These are phyloP conservation scores for Synaphobranchus kaupii DNA, from an alignment of 2,797 vertebrate genomes.

Conservation along the genomic window DNA sequence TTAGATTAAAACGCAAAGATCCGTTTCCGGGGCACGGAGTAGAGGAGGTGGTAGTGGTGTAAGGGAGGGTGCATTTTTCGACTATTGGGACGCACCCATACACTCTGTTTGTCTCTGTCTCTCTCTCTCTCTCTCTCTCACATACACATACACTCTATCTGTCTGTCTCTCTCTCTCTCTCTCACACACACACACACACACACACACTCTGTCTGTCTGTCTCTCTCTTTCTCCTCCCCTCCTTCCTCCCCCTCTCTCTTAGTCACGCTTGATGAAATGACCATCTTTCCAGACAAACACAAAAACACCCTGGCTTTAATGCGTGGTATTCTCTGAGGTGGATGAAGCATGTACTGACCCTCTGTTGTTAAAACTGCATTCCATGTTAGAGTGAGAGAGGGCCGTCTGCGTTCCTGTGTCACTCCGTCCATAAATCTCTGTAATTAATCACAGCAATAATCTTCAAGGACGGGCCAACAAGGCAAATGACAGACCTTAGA, in stretches of 20 bases:
- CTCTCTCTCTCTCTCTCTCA: too few relatives aligned
- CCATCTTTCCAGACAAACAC: neutral
- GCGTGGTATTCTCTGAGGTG: neutral
- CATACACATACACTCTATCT: neutral
- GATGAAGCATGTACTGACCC: neutral
- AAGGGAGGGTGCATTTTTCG: too few relatives aligned
- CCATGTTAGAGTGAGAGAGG: neutral
- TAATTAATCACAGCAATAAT: conserved; percentile 27
- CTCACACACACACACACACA: neutral
- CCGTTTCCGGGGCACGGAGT: too few relatives aligned
- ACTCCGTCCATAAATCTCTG: conserved; percentile 23
- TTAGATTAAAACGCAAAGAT: too few relatives aligned
- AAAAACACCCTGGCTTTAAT: conserved; percentile 20
- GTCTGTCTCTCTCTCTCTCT: neutral
- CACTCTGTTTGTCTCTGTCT: neutral
- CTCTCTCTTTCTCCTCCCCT: neutral
- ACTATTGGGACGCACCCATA: too few relatives aligned
- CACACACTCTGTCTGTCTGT: neutral
- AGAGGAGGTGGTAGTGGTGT: too few relatives aligned
- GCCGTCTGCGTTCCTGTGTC: conserved; percentile 22
- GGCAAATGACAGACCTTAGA: neutral
- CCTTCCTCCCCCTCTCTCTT: neutral
- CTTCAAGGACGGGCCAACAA: conserved; percentile 16
- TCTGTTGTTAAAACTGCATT: neutral
- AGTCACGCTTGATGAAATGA: neutral